Evolutionary conservation across 2,113 vertebrate species (phyloP), one percentile per base, ranked within the genome.

Genomic region (Dipodomys ordii): DNA sequence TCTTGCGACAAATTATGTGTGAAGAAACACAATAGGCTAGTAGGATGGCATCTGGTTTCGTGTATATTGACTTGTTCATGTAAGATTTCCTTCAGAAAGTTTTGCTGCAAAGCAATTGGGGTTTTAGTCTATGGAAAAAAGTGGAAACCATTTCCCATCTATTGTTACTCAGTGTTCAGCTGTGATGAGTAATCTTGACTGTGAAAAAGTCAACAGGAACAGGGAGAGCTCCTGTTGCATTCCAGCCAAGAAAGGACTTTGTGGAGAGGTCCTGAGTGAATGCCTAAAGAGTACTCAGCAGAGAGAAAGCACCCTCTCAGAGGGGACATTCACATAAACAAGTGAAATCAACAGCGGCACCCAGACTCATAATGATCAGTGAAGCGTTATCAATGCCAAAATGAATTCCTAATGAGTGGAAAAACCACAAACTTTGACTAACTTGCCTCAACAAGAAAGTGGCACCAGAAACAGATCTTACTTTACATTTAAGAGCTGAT

Each of bases 101-200:
- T 65, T 88, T 77, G 44, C 46, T 97, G 53, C 12, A 88, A 88
- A 76, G 67, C 76, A 49, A 4, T 68, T 77, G 62, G 27, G 62
- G 69, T 84, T 95, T 68, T 85, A 49, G 57, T 87, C 85, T 90
- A 74, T 86, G 96, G 93, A 90, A 95, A 96, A 94, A 95, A 87
- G 67, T 92, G 53, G 57, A 94, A 88, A 92, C 83, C 23, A 3
- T 72, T 95, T 96, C 76, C 88, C 83, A 83, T 88, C 91, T 83
- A 93, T 94, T 97, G 94, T 96, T 94, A 88, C 60, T 94, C 87
- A 91, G 35, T 83, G 67, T 93, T 94, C 82, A 96, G 96, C 86
- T 95, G 88, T 2, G 46, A 88, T 96, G 97, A 97, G 95, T 95
- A 96, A 96, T 91, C 81, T 92, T 92, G 68, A 94, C 86, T 74